These are phyloP conservation scores for Yasuhikotakia modesta DNA, from an alignment of 2,797 vertebrate species.

Conservation along the genomic window DNA sequence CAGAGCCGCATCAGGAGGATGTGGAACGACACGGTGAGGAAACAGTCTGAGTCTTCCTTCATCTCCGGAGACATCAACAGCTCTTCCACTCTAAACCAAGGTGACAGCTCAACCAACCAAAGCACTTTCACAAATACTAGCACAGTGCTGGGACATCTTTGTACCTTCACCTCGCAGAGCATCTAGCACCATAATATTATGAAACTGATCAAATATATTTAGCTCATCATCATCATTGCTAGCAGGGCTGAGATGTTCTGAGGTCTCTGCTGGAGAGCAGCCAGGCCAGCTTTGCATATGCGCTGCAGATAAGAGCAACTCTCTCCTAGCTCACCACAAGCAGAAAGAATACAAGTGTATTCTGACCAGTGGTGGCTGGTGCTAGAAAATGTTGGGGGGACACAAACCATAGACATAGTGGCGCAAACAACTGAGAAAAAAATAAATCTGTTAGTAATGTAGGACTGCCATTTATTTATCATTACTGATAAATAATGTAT, in stretches of 20 bases:
- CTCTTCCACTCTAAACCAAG: conserved; percentile 99
- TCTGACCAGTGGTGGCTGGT: too few relatives aligned
- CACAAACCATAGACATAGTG: too few relatives aligned
- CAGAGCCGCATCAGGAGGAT: conserved; percentile 99
- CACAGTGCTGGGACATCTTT: neutral
- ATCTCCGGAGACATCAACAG: conserved; percentile 99
- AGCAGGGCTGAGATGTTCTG: neutral
- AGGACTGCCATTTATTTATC: too few relatives aligned
- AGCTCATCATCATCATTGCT: neutral
- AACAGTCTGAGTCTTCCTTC: conserved; percentile 99
- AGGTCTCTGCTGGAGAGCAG: neutral
- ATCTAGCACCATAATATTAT: neutral
- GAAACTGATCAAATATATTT: conserved; percentile 8
- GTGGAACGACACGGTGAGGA: conserved; percentile 99
- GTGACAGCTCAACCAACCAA: conserved; percentile 75
- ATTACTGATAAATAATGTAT: too few relatives aligned
- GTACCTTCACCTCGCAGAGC: neutral
- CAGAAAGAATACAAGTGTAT: conserved; percentile 26
- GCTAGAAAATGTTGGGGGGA: too few relatives aligned
- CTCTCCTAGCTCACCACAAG: conserved; percentile 62
- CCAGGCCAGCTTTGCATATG: conserved; percentile 64
- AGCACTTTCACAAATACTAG: neutral
- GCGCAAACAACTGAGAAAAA: too few relatives aligned
- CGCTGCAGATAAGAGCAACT: conserved; percentile 73
- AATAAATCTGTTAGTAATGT: too few relatives aligned